Percentiles rank a stretch among this genome's conserved stretches.
These are phyloP conservation scores for Nannoperca australis DNA, from an alignment of 2,797 vertebrate genomes.

Conservation along the genomic window DNA sequence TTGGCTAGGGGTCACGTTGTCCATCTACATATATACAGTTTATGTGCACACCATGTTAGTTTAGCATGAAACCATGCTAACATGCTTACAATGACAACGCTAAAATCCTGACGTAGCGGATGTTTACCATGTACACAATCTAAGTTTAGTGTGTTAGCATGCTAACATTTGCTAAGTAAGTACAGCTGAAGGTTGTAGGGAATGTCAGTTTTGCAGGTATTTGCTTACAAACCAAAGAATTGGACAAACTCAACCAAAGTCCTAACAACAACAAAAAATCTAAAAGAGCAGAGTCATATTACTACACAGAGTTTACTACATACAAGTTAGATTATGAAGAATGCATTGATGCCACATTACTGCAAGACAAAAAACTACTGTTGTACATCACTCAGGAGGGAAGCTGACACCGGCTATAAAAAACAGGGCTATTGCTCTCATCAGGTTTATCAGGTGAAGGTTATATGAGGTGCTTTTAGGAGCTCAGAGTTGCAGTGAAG, in stretches of 20 bases:
- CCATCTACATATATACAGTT: too few relatives aligned
- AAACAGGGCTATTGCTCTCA: constrained; percentile 29
- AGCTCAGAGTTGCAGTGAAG: constrained; percentile 52
- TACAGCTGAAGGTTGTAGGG: too few relatives aligned
- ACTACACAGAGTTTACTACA: background rate
- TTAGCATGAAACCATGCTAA: too few relatives aligned
- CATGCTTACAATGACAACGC: too few relatives aligned
- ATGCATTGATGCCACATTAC: background rate
- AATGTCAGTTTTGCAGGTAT: background rate
- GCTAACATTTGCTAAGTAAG: background rate
- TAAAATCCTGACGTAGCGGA: background rate
- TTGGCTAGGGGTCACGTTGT: too few relatives aligned
- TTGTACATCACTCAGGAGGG: background rate
- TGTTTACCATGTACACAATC: background rate
- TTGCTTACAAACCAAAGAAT: background rate
- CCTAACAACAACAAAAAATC: background rate
- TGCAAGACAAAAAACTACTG: background rate
- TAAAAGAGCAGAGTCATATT: background rate
- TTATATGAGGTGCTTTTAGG: constrained; percentile 64
- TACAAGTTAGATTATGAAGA: background rate
- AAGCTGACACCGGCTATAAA: constrained; percentile 18
- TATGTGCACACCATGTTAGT: too few relatives aligned
- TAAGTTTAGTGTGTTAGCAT: background rate
- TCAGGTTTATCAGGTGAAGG: constrained; percentile 57
- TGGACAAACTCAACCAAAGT: background rate